These are phyloP conservation scores for Montipora efflorescens DNA, from an alignment of 64 coral and sea anemone genomes.

Conservation along the genomic window DNA sequence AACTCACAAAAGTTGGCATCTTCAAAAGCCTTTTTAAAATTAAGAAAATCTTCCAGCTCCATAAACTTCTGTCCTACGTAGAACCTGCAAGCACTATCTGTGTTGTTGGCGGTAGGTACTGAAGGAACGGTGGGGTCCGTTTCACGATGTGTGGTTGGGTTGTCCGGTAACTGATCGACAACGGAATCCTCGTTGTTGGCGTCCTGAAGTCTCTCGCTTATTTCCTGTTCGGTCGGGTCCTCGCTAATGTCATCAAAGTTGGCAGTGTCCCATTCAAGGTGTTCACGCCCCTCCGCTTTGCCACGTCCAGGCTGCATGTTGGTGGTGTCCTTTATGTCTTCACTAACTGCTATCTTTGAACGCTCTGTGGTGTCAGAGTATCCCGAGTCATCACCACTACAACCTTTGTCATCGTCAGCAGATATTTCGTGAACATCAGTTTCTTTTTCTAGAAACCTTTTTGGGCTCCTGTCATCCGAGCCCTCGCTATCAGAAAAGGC, in stretches of 20 bases:
- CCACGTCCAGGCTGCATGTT: not conserved
- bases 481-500: too few species aligned
- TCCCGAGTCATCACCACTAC: not conserved
- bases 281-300: not conserved
- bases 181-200: constrained; percentile 3
- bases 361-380: not conserved
- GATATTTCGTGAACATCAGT: not conserved
- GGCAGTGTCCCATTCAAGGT: not conserved
- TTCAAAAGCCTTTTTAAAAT: constrained; percentile 1
- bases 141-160: not conserved
- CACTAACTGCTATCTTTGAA: not conserved
- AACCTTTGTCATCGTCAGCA: not conserved
- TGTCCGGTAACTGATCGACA: constrained; percentile 6
- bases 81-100: constrained; percentile 1
- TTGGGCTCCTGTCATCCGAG: too few species aligned
- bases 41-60: not conserved
- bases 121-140: not conserved
- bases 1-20: not conserved
- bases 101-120: not conserved
- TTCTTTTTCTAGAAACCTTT: too few species aligned
- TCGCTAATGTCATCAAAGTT: constrained; percentile 3
- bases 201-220: constrained; percentile 13
- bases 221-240: constrained; percentile 2
- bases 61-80: constrained; percentile 6
- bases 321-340: not conserved